A percentile compares a stretch with the other conserved stretches of the same genome.
Evolutionary conservation across 2,113 vertebrate genomes (phyloP).

Genomic region (Acanthisitta chloris): DNA sequence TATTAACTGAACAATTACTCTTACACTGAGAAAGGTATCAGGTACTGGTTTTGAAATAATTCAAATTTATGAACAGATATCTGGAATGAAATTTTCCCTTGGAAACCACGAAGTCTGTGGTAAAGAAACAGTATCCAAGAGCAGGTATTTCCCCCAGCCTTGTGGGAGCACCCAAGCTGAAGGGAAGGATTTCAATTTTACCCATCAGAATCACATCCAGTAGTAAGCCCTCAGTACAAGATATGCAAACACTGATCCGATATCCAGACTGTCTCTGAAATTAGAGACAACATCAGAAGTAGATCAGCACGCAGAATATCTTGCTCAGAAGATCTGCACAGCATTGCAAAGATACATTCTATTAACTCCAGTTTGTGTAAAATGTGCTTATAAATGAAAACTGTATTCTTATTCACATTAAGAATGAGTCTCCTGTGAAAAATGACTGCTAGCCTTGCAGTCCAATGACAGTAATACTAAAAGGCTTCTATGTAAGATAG

Average conservation of each 20-base stretch:
- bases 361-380: neutral
- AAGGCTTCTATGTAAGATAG: neutral
- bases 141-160: neutral
- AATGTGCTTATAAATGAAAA: neutral
- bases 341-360: neutral
- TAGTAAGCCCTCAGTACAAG: neutral
- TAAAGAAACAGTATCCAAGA: neutral
- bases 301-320: neutral
- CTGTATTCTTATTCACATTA: neutral
- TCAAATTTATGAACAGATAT: neutral
- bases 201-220: neutral
- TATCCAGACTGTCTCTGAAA: neutral
- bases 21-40: neutral
- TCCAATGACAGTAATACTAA: neutral
- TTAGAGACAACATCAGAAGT: neutral
- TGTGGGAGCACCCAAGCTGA: neutral
- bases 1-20: constrained; percentile 7
- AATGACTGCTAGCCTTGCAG: neutral
- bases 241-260: neutral
- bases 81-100: neutral
- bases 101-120: neutral
- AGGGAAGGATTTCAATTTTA: neutral
- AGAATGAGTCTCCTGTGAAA: neutral
- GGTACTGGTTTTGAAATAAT: neutral
- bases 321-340: neutral